Base-by-base conservation (phyloP, 2,888 invertebrate genomes). In the Gasteruption jaculator region DNA sequence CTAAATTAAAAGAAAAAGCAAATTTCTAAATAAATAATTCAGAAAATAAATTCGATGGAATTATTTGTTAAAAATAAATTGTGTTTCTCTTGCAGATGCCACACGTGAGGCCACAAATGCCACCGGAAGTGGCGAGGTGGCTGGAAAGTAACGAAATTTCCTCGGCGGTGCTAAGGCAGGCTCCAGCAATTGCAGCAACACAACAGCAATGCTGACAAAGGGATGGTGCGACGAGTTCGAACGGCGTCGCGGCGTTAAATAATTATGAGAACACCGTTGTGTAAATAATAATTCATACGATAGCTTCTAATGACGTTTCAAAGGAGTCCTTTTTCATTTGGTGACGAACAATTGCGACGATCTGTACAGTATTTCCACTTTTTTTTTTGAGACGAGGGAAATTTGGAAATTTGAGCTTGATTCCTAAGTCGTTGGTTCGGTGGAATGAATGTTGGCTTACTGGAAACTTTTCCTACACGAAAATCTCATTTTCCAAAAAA, bases 101-200 rank as follows among this genome's bases (percentile, higher is more conserved):
- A 8, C 56, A 63, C 40, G 58, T 64, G 33, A 80, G 80, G 60
- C 83, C 83, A 0, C 76, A 80, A 58, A 68, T 81, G 53, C 78
- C 83, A 11, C 71, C 73, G 27, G 85, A 85, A 61, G 75, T 86
- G 5, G 76, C 74, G 29, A 80, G 79, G 57, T 85, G 84, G 81
- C 76, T 84, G 30, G 82, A 85, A 60, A 77, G 79, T 52, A 85
- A 85, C 60, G 81, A 83, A 49, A 77, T 84, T 45, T 85, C 85
- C 1, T 85, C 84, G 58, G 79, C 79, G 46, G 77, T 76, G 54
- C 68, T 86, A 41, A 75, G 82, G 56, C 62, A 58, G 39, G 44
- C 43, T 6, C 39, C 38, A 26, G 40, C 39, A 25, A 38, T 46
- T 19, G 58, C 67, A 56, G 39, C 46, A 3, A 24, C 5, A 15